Evolutionary conservation across 2,888 invertebrate genomes (phyloP).

Genomic region (Copidosoma aretas): DNA sequence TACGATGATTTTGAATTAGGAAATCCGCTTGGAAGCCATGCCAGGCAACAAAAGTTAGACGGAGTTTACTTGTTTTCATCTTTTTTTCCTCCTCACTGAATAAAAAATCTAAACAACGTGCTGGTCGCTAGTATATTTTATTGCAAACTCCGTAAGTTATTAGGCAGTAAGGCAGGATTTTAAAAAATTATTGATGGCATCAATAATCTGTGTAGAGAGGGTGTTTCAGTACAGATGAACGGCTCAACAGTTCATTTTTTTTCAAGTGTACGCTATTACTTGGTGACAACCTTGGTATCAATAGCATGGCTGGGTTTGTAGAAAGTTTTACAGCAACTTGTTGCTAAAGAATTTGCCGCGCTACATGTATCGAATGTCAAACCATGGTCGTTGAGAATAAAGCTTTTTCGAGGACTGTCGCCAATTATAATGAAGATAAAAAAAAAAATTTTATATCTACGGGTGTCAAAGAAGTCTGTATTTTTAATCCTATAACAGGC

Average conservation of each 20-base stretch:
- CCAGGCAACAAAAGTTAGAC: conserved; percentile 27
- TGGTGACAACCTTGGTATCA: conserved; percentile 10
- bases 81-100: conserved; percentile 25
- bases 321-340: conserved; percentile 9
- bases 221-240: conserved; percentile 2
- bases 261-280: conserved; percentile 18
- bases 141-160: conserved; percentile 23
- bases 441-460: too few species aligned
- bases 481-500: background rate
- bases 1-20: conserved; percentile 29
- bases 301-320: conserved; percentile 17
- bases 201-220: conserved; percentile 6
- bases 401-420: background rate
- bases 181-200: conserved; percentile 17
- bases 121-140: conserved; percentile 19
- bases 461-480: background rate
- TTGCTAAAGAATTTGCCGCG: background rate
- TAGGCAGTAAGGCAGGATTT: conserved; percentile 23
- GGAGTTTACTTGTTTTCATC: conserved; percentile 21
- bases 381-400: background rate
- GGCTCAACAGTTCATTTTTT: background rate
- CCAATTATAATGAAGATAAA: background rate
- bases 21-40: conserved; percentile 27
- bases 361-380: background rate
- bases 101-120: conserved; percentile 17